Base-by-base conservation (phyloP, 2,888 invertebrate species). In the Melinopterus prodromus region DNA sequence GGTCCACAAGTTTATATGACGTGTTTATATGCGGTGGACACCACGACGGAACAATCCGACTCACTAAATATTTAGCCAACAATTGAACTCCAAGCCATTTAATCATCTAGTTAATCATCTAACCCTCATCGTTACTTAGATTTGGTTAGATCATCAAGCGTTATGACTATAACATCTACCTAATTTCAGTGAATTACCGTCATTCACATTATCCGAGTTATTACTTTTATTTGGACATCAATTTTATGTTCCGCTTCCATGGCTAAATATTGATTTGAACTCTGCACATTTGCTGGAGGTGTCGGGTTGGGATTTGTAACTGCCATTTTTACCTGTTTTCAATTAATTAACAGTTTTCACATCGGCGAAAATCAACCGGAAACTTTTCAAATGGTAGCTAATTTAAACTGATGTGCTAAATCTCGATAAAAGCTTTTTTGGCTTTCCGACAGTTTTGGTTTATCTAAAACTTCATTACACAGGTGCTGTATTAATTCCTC, bases 401-500 rank as follows among this genome's bases (percentile, higher is more conserved):
- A 53, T 53, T 53, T 53, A 53, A 53, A 53, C 35, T 37, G 74
- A 74, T 74, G 35, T 37, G 74, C 35, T 26, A n/a, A 74, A 74
- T 74, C 74, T 74, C 35, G 37, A 26, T 26, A 26, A n/a, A n/a
- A n/a, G n/a, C 35, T 26, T 26, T 74, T 74, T 74, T 35, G 16
- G 12, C 35, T 74, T 6, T 9, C 6, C 74, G 74, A 36, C 12
- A 16, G 36, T 53, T 53, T 5, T 9, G 74, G 15, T 74, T 74
- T 15, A 35, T 12, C 12, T 35, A 26, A 35, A 35, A 74, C 36
- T 74, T 74, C 37, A 74, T 74, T 74, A 74, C 74, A 74, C 14
- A 14, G 74, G 37, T 37, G 74, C 12, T 35, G 74, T 74, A 74
- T 16, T 74, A 74, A 74, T 74, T 74, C 74, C 36, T 74, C 15